Percentiles rank a stretch among this genome's conserved stretches.
Evolutionary conservation across 2,888 invertebrate genomes (phyloP).

Genomic region (Eupithecia exiguata): DNA sequence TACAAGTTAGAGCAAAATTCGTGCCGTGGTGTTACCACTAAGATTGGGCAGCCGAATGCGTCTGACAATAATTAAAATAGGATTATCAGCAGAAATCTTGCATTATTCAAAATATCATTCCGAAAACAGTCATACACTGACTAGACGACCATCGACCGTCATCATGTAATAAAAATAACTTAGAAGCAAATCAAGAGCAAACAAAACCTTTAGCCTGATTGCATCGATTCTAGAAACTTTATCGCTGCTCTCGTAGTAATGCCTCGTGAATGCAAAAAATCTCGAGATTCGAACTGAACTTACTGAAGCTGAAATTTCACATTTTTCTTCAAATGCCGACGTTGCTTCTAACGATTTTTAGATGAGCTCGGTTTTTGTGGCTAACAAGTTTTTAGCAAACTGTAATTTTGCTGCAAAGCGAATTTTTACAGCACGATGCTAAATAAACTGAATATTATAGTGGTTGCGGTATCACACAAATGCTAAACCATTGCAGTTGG

Average conservation of each 20-base stretch:
- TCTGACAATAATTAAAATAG: background rate
- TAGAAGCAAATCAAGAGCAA: too few relatives aligned
- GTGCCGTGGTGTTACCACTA: background rate
- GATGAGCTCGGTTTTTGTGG: slow-evolving; percentile 9
- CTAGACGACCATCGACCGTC: too few relatives aligned
- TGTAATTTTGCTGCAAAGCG: slow-evolving; percentile 3
- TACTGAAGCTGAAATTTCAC: slow-evolving; percentile 17
- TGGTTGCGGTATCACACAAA: background rate
- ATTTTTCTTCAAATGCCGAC: slow-evolving; percentile 25
- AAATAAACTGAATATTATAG: background rate
- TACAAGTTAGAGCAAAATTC: too few relatives aligned
- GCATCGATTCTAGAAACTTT: too few relatives aligned
- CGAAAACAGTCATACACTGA: too few relatives aligned
- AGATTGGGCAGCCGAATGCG: too few relatives aligned
- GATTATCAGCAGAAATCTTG: too few relatives aligned
- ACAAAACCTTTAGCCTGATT: too few relatives aligned
- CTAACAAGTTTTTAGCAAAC: background rate
- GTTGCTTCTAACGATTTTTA: slow-evolving; percentile 13
- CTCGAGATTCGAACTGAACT: slow-evolving; percentile 17
- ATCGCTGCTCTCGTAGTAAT: slow-evolving; percentile 8
- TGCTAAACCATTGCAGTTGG: background rate
- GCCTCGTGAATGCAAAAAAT: slow-evolving; percentile 26
- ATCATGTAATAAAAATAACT: background rate
- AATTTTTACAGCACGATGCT: background rate
- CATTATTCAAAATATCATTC: too few relatives aligned